A percentile compares a stretch with the other conserved stretches of the same genome.
These are phyloP conservation scores for Crotalus horridus DNA, from an alignment of 2,113 vertebrate species.

Conservation along the genomic window DNA sequence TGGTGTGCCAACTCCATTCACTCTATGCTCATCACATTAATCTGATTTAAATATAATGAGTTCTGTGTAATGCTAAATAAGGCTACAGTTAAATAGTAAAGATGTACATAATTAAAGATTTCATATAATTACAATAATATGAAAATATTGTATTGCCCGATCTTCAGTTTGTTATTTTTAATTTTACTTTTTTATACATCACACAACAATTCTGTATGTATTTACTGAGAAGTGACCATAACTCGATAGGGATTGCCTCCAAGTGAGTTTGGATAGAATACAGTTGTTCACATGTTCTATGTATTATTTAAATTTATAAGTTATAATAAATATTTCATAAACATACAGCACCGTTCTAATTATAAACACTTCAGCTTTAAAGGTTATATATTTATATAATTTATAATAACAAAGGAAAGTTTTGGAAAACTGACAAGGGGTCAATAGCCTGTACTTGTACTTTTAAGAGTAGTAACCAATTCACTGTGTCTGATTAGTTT, in stretches of 20 bases:
- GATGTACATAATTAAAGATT: neutral
- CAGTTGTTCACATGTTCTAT: neutral
- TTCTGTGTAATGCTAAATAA: neutral
- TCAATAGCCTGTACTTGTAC: neutral
- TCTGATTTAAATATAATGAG: neutral
- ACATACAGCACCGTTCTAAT: neutral
- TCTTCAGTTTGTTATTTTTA: neutral
- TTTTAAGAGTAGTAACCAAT: neutral
- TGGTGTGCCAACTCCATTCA: neutral
- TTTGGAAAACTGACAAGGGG: neutral
- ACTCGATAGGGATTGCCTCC: neutral
- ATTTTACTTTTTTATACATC: neutral
- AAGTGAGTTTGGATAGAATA: neutral
- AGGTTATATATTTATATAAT: neutral
- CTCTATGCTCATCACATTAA: neutral
- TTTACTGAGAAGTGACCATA: neutral
- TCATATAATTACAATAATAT: neutral
- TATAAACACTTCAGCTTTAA: neutral
- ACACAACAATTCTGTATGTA: neutral
- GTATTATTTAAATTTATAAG: neutral
- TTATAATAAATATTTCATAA: neutral
- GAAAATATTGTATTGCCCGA: neutral
- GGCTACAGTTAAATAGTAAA: neutral
- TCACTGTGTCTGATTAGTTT: conserved; percentile 32
- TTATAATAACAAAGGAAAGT: neutral